Base-by-base conservation (phyloP, 2,888 invertebrate genomes). In the Drosophila lacicola region DNA sequence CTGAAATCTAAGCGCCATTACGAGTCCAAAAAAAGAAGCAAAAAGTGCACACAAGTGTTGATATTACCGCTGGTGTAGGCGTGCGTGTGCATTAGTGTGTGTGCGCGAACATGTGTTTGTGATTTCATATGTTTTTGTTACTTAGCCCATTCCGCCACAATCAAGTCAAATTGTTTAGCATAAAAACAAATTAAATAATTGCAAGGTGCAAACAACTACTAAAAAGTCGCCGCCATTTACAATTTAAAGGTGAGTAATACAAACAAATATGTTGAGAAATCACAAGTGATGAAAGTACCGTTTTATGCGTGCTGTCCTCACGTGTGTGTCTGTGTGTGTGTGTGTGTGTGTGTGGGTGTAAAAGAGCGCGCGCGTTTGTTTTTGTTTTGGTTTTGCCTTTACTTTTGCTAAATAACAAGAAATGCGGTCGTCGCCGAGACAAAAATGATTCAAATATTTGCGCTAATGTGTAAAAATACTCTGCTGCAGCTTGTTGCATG, bases 391-490 rank as follows among this genome's bases (percentile, higher is more conserved):
- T 61, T 66, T 61, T 64, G 71, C 53, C 71, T 72, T 73, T 66
- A 57, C 66, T 73, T 73, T 67, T 68, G 75, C 73, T 67, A 67
- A 77, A 66, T 67, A 63, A 57, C 51, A 56, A 13, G 55, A 78
- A 79, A 74, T 79, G 81, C 79, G 81, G 78, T 67, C 81, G 74
- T 46, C 64, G 21, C 36, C 51, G 42, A 78, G 41, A 53, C 44
- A 60, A 42, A 56, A 74, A 84, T 78, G 63, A 62, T 66, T 82
- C 50, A 79, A 81, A 87, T 82, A 71, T 69, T 84, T 87, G 66
- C 69, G 82, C 66, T 66, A 74, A 81, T 78, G 84, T 56, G 72
- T 78, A 84, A 78, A 84, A 87, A 87, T 74, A 87, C 67, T 53
- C 49, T 49, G 55, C 58, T 81, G 68, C 82, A 72, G 82, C 76